Base-by-base conservation (phyloP, 1,140 invertebrate species). In the Solenopsis invicta region DNA sequence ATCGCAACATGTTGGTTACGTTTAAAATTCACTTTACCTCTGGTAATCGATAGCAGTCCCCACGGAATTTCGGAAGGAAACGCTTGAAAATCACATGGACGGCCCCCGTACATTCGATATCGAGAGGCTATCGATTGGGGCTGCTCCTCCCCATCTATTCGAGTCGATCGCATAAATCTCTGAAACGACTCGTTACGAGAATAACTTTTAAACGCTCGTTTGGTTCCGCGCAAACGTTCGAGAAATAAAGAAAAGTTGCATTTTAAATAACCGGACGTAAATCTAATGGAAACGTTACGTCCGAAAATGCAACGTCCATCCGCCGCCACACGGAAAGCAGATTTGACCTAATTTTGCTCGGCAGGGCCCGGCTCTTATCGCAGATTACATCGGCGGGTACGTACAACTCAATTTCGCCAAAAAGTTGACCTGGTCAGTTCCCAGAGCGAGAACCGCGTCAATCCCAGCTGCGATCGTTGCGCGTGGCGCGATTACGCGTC, bases 391-490 rank as follows among this genome's bases (percentile, higher is more conserved):
- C 69, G n/a, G 48, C 45, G 24, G 24, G 24, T 62, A 84, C 56
- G 45, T 41, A 74, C 71, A 84, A 61, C 54, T 74, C 80, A 61
- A 62, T 84, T 61, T 48, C 69, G 56, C 45, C 41, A 61, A 75
- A 84, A 84, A 62, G 54, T 84, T 84, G 45, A 84, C 80, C 66
- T 74, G 69, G 69, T 84, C 80, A 84, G 69, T 85, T 78, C 9
- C 59, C 45, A 29, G 3, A 54, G 48, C 12, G 56, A 21, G 71
- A 67, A 37, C 3, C 37, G 6, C 45, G 71, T 76, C 45, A 41
- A 62, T 75, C 45, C 34, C 45, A 29, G 21, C 69, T 62, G 66
- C 24, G 67, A 69, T 69, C 10, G 69, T 52, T 78, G 21, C 81
- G 67, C 75, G 62, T 37, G 56, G 48, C 78, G 34, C 59, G 37